A percentile compares a stretch with the other conserved stretches of the same genome.
phyloP scores from a whole-genome alignment of 2,888 invertebrate genomes.

The Polymixis flavicincta region DNA sequence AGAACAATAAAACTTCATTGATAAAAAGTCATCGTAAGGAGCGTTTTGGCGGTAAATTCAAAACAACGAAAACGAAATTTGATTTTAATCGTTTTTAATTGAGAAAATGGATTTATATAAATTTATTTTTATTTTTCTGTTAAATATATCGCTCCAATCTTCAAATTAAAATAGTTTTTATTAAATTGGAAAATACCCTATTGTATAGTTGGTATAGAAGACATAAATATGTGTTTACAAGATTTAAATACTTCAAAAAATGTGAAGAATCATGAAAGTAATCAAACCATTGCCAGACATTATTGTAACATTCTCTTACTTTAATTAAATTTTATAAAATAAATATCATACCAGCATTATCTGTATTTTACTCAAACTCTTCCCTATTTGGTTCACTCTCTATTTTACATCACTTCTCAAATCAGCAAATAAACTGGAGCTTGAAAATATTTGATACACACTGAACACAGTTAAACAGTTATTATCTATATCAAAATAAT shows the following conservation, averaged over 20 bases:
- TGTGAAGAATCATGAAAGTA: conserved; percentile 9
- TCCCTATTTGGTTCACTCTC: background rate
- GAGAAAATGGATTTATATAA: too few relatives aligned
- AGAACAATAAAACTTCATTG: too few relatives aligned
- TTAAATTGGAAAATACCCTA: too few relatives aligned
- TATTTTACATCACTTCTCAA: background rate
- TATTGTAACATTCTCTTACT: background rate
- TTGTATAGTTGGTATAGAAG: conserved; percentile 20
- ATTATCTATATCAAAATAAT: conserved; percentile 49
- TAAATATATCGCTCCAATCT: too few relatives aligned
- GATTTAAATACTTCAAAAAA: conserved; percentile 41
- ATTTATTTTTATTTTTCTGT: too few relatives aligned
- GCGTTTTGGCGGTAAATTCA: too few relatives aligned
- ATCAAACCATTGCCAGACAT: background rate
- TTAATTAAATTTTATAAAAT: background rate
- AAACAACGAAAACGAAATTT: too few relatives aligned
- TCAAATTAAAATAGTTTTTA: too few relatives aligned
- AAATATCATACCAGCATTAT: background rate
- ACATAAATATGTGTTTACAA: conserved; percentile 15
- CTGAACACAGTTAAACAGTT: conserved; percentile 42
- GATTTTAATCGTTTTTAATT: too few relatives aligned
- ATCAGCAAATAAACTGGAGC: conserved; percentile 10
- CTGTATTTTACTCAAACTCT: background rate
- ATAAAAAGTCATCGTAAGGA: too few relatives aligned
- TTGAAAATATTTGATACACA: conserved; percentile 39